Percentiles rank a stretch among this genome's conserved stretches.
phyloP scores from a whole-genome alignment of 2,797 vertebrate genomes.

The Rhadinocentrus ornatus region DNA sequence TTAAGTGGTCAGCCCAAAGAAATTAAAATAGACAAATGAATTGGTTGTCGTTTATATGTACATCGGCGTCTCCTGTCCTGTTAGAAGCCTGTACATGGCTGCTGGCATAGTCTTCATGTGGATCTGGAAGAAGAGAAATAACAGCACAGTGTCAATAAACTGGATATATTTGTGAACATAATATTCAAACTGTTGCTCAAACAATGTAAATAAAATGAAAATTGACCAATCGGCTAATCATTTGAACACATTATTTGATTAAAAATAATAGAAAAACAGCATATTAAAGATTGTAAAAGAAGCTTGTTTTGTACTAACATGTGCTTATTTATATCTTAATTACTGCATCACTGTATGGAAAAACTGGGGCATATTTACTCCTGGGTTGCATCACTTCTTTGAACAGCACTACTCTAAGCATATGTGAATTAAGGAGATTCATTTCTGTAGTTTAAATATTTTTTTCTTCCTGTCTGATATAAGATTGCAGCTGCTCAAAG shows the following conservation, averaged over 20 bases:
- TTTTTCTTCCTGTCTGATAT: neutral
- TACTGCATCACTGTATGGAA: neutral
- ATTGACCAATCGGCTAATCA: neutral
- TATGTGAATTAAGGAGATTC: neutral
- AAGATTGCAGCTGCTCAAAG: neutral
- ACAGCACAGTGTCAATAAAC: neutral
- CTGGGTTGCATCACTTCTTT: neutral
- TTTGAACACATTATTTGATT: neutral
- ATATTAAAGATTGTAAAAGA: neutral
- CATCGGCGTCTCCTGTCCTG: slow-evolving; percentile 96
- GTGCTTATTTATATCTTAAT: too few species aligned
- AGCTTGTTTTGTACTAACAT: too few species aligned
- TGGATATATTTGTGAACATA: neutral
- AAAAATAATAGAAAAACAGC: neutral
- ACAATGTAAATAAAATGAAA: neutral
- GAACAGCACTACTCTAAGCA: neutral
- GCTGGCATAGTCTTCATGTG: slow-evolving; percentile 99
- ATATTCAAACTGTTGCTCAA: neutral
- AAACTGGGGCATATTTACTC: too few species aligned
- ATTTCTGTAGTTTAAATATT: neutral
- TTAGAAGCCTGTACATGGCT: slow-evolving; percentile 98
- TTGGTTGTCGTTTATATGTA: slow-evolving; percentile 87
- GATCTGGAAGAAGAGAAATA: slow-evolving; percentile 81
- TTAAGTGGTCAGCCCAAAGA: slow-evolving; percentile 50
- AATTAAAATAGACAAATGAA: slow-evolving; percentile 21